Conservation (phyloP, 2,797 vertebrate genomes). For the Hozukius guyotensis region DNA sequence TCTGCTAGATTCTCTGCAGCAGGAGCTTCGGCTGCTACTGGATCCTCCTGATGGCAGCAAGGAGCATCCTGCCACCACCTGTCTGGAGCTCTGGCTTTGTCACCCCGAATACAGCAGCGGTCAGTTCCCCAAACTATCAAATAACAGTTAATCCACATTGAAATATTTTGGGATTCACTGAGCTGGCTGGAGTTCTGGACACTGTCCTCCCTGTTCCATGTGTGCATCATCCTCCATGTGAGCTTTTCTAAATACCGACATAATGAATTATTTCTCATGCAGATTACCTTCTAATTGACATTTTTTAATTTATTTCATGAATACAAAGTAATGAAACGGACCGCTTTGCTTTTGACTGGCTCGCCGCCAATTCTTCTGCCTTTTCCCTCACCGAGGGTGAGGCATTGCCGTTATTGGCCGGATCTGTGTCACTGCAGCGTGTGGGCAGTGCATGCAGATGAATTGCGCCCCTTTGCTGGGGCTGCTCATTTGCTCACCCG, state of each 20-base stretch:
- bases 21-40: constrained; percentile 82
- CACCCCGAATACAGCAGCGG: constrained; percentile 85
- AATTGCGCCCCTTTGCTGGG: neutral
- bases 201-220: neutral
- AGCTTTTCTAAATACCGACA: neutral
- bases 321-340: neutral
- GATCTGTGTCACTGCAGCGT: neutral
- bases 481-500: neutral
- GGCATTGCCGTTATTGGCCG: fast-evolving
- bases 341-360: neutral
- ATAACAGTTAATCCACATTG: neutral
- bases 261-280: neutral
- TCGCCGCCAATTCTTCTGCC: neutral
- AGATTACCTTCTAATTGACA: neutral
- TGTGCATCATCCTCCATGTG: neutral
- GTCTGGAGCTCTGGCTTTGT: constrained; percentile 90
- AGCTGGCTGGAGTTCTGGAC: neutral
- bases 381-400: neutral
- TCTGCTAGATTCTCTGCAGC: constrained; percentile 83
- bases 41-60: constrained; percentile 89
- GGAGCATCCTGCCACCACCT: constrained; percentile 86
- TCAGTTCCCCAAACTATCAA: constrained; percentile 62
- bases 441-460: neutral
- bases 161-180: neutral
- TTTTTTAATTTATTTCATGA: neutral